A percentile compares a stretch with the other conserved stretches of the same genome.
These are phyloP conservation scores for Helostoma temminkii DNA, from an alignment of 2,797 vertebrate genomes.

Conservation along the genomic window DNA sequence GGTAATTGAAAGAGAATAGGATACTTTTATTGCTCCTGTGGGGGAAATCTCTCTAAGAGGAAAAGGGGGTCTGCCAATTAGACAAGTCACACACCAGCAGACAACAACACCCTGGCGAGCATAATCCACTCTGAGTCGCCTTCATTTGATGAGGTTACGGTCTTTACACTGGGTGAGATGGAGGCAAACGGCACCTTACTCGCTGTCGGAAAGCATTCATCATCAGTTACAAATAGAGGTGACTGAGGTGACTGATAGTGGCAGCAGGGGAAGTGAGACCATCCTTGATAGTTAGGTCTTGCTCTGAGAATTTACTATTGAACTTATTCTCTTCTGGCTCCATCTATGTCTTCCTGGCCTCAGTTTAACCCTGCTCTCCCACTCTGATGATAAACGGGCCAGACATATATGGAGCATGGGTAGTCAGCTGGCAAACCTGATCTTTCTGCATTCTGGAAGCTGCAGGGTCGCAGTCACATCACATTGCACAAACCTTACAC, in stretches of 20 bases:
- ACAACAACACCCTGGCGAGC: slow-evolving; percentile 64
- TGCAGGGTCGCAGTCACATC: slow-evolving; percentile 54
- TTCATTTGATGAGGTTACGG: slow-evolving; percentile 73
- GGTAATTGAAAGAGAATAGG: slow-evolving; percentile 86
- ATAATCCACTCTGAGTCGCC: slow-evolving; percentile 71
- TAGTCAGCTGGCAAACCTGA: slow-evolving; percentile 68
- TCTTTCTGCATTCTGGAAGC: slow-evolving; percentile 52
- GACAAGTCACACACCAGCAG: slow-evolving; percentile 69
- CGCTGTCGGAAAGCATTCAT: slow-evolving; percentile 70
- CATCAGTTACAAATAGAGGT: slow-evolving; percentile 51
- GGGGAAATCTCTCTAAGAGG: slow-evolving; percentile 76
- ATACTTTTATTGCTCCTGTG: slow-evolving; percentile 84
- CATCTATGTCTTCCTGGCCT: slow-evolving; percentile 42
- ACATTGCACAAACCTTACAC: slow-evolving; percentile 35
- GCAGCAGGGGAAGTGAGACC: slow-evolving; percentile 42
- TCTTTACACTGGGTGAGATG: slow-evolving; percentile 57
- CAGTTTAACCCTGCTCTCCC: slow-evolving; percentile 42
- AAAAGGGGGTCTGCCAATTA: slow-evolving; percentile 76
- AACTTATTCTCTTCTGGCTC: slow-evolving; percentile 28
- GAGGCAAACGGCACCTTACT: slow-evolving; percentile 46
- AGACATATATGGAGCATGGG: slow-evolving; percentile 67
- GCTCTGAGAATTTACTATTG: slow-evolving; percentile 30
- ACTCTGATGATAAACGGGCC: slow-evolving; percentile 66
- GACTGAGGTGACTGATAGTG: slow-evolving; percentile 55
- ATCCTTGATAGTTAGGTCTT: slow-evolving; percentile 29